Evolutionary conservation across 2,888 invertebrate species (phyloP).

Genomic region (Tenthredo livida): DNA sequence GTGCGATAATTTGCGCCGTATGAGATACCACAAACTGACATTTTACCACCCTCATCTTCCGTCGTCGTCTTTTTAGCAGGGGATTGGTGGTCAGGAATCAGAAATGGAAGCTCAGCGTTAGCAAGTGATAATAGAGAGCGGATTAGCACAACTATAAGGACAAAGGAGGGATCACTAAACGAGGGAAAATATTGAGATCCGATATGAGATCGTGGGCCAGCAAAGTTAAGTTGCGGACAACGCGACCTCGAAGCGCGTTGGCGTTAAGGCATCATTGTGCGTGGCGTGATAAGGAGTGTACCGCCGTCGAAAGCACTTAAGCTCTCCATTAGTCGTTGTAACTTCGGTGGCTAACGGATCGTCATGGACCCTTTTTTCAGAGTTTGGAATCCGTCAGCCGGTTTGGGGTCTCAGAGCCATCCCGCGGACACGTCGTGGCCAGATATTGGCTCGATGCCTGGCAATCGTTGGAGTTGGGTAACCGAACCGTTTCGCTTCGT

Average conservation of each 20-base stretch:
- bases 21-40: background rate
- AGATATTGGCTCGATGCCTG: constrained; percentile 87
- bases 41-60: background rate
- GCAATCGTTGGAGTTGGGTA: constrained; percentile 83
- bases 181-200: constrained; percentile 9
- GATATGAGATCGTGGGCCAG: constrained; percentile 36
- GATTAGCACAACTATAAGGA: background rate
- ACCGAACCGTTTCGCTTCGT: constrained; percentile 81
- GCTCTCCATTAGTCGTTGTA: constrained; percentile 34
- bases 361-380: background rate
- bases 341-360: background rate
- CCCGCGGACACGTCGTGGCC: constrained; percentile 87
- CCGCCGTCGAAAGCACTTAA: constrained; percentile 52
- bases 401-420: constrained; percentile 80
- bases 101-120: background rate
- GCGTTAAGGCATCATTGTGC: constrained; percentile 74
- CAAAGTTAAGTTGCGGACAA: constrained; percentile 29
- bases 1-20: background rate
- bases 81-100: background rate
- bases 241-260: constrained; percentile 55
- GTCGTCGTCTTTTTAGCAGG: background rate
- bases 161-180: background rate
- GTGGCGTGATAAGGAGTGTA: constrained; percentile 61
- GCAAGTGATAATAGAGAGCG: background rate
- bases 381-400: constrained; percentile 24